These are phyloP conservation scores for Liolophura sinensis DNA, from an alignment of 1,140 invertebrate genomes.

Conservation along the genomic window DNA sequence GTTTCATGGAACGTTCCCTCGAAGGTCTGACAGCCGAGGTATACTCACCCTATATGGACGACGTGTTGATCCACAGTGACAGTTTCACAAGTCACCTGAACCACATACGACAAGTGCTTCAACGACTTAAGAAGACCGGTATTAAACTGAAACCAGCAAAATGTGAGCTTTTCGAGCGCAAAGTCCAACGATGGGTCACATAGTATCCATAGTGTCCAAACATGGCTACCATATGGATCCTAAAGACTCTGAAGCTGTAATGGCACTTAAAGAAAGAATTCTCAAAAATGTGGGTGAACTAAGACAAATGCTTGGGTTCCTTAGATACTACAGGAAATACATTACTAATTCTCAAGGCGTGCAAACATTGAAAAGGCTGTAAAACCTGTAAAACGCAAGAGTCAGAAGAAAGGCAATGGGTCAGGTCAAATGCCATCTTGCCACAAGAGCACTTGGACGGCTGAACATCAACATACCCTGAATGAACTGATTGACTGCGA, in stretches of 20 bases:
- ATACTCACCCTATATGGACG: constrained; percentile 26
- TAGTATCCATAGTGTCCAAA: constrained; percentile 24
- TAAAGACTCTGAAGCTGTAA: constrained; percentile 54
- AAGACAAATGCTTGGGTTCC: constrained; percentile 58
- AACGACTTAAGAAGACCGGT: constrained; percentile 41
- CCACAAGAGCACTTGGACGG: constrained; percentile 10
- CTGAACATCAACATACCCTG: constrained; percentile 10
- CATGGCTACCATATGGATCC: constrained; percentile 46
- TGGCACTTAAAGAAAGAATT: constrained; percentile 36
- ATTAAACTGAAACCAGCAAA: constrained; percentile 23
- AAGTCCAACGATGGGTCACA: constrained; percentile 15
- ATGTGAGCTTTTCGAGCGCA: constrained; percentile 17
- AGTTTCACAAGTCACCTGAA: constrained; percentile 14
- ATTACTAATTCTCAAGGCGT: constrained; percentile 45
- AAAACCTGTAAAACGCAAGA: constrained; percentile 25
- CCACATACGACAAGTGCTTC: constrained; percentile 48
- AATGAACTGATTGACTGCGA: no score
- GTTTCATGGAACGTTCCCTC: constrained; percentile 21
- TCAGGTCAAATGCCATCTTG: constrained; percentile 9
- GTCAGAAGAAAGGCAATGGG: background rate
- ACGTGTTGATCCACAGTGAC: constrained; percentile 20
- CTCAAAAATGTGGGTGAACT: constrained; percentile 51
- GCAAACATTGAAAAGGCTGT: constrained; percentile 19
- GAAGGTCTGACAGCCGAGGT: constrained; percentile 9
- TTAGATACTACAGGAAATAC: constrained; percentile 55